Percentiles rank a stretch among this genome's conserved stretches.
phyloP scores from a whole-genome alignment of 2,888 invertebrate species.

The Machimus rusticus region DNA sequence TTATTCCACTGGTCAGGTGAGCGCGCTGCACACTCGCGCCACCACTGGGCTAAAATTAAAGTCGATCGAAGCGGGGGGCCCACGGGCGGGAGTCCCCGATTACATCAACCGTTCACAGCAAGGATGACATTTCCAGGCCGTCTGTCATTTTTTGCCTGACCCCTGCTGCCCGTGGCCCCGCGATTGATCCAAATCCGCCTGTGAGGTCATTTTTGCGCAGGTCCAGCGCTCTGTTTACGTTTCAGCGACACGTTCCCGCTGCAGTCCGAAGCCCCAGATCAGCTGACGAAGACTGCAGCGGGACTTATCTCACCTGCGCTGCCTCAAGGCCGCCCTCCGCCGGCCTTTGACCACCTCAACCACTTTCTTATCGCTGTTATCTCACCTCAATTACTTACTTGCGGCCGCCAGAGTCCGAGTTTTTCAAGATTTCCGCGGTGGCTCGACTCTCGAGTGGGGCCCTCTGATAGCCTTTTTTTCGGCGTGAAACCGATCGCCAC shows the following conservation, averaged over 20 bases:
- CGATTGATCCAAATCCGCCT: neutral
- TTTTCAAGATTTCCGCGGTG: neutral
- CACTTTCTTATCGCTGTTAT: neutral
- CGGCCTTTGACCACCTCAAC: neutral
- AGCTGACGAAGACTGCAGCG: neutral
- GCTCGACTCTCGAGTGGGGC: neutral
- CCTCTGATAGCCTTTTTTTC: neutral
- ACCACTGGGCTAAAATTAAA: neutral
- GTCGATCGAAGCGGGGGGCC: neutral
- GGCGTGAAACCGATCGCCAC: neutral
- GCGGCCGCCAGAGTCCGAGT: neutral
- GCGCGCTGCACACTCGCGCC: neutral
- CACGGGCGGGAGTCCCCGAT: neutral
- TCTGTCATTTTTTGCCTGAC: neutral
- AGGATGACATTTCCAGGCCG: neutral
- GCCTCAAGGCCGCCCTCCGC: neutral
- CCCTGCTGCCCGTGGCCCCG: neutral
- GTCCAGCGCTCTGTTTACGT: neutral
- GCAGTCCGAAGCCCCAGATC: neutral
- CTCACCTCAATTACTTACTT: neutral
- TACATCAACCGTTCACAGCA: neutral
- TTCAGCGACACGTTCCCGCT: neutral
- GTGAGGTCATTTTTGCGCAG: neutral
- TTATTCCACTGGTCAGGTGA: neutral
- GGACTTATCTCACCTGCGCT: neutral